Evolutionary conservation across 37 sponge, comb jelly and placozoan species (phyloP).

Genomic region (Ianthella basta): DNA sequence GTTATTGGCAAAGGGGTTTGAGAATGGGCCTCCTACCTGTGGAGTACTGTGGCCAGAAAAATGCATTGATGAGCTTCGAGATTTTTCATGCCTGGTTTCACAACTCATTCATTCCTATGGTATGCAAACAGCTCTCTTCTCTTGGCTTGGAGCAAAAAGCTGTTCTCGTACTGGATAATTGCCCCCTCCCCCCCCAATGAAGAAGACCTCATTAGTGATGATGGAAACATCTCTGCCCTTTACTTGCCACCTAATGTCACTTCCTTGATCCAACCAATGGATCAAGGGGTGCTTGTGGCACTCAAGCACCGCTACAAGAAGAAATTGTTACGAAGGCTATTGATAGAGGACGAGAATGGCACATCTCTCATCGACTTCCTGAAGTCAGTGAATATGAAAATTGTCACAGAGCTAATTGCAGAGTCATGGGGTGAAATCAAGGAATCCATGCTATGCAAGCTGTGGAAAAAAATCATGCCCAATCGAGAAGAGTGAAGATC

Average conservation of each 20-base stretch:
- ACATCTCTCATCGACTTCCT: constrained; percentile 50
- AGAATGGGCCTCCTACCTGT: constrained; percentile 15
- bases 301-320: constrained; percentile 4
- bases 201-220: constrained; percentile 20
- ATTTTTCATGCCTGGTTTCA: constrained; percentile 45
- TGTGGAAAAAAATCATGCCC: constrained; percentile 32
- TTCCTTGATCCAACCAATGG: constrained; percentile 49
- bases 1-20: constrained; percentile 25
- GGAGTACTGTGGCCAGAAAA: constrained; percentile 14
- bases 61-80: constrained; percentile 24
- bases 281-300: constrained; percentile 41
- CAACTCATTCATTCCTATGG: constrained; percentile 15
- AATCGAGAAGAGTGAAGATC: neutral
- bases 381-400: constrained; percentile 51
- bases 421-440: constrained; percentile 48
- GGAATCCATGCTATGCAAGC: neutral
- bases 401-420: neutral
- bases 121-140: neutral
- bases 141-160: constrained; percentile 27
- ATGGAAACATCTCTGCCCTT: neutral
- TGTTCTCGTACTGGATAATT: constrained; percentile 33
- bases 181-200: constrained; percentile 28
- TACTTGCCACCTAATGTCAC: constrained; percentile 48
- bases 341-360: constrained; percentile 58
- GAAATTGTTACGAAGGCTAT: constrained; percentile 13